These are phyloP conservation scores for Schrankia costaestrigalis DNA, from an alignment of 2,888 invertebrate species.

Conservation along the genomic window DNA sequence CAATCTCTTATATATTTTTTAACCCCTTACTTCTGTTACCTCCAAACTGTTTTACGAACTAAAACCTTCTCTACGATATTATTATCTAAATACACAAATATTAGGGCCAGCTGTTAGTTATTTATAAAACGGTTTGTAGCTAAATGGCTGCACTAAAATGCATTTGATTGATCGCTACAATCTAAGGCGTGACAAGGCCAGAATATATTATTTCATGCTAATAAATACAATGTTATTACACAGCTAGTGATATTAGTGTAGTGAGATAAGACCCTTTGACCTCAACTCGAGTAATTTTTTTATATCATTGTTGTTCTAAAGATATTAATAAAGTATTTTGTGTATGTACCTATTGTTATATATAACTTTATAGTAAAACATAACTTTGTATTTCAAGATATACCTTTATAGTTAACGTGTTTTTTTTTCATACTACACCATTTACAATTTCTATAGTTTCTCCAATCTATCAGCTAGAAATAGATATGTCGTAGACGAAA, in stretches of 20 bases:
- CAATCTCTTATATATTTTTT: no score
- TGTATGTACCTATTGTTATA: no score
- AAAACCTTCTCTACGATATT: conserved; percentile 32
- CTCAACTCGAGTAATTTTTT: not conserved
- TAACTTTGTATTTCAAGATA: no score
- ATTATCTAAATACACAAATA: conserved; percentile 48
- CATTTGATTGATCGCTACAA: conserved; percentile 54
- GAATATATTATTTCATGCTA: conserved; percentile 49
- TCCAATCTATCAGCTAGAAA: no score
- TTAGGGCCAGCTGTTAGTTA: conserved; percentile 42
- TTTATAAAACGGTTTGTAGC: conserved; percentile 44
- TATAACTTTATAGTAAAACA: no score
- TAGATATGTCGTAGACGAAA: no score
- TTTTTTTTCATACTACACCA: no score
- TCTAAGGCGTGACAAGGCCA: conserved; percentile 63
- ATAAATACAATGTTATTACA: conserved; percentile 56
- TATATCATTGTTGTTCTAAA: not conserved
- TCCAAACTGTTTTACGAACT: conserved; percentile 7
- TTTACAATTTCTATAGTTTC: no score
- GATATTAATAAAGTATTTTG: no score
- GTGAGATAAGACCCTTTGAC: conserved; percentile 1
- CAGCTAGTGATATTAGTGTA: conserved; percentile 18
- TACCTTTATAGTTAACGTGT: no score
- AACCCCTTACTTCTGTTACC: no score
- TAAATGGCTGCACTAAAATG: conserved; percentile 37